Percentiles rank a stretch among this genome's conserved stretches.
These are phyloP conservation scores for Tromatobia lineatoria DNA, from an alignment of 2,888 invertebrate species.

Conservation along the genomic window DNA sequence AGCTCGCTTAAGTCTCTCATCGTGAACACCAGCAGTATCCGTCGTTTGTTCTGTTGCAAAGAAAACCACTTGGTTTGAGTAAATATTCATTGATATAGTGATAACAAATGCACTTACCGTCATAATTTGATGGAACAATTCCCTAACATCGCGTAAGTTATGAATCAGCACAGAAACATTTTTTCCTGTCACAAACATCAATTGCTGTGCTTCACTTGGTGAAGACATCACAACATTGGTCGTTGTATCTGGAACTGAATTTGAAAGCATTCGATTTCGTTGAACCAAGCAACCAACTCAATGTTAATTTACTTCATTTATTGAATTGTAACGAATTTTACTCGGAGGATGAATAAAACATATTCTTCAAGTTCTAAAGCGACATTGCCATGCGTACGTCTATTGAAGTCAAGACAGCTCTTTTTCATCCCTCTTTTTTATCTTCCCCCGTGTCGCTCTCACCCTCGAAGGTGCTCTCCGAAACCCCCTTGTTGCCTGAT, in stretches of 20 bases:
- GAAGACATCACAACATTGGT: too few species aligned
- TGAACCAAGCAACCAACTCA: neutral
- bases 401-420: neutral
- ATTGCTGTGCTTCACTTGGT: too few species aligned
- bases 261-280: too few species aligned
- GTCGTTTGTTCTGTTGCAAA: constrained; percentile 9
- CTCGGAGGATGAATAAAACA: neutral
- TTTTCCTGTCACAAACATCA: too few species aligned
- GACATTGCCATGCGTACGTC: neutral
- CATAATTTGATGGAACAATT: neutral
- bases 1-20: constrained; percentile 40
- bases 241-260: too few species aligned
- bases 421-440: neutral
- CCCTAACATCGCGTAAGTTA: neutral
- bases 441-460: neutral
- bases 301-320: neutral
- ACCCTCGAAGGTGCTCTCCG: constrained; percentile 33
- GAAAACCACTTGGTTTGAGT: neutral
- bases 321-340: too few species aligned
- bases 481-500: constrained; percentile 28
- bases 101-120: neutral
- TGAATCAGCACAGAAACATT: too few species aligned
- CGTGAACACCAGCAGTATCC: constrained; percentile 17
- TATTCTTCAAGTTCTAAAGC: neutral
- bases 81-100: neutral